Evolutionary conservation across 2,113 vertebrate species (phyloP), one percentile per base, ranked within the genome.

Genomic region (Gobiocypris rarus): DNA sequence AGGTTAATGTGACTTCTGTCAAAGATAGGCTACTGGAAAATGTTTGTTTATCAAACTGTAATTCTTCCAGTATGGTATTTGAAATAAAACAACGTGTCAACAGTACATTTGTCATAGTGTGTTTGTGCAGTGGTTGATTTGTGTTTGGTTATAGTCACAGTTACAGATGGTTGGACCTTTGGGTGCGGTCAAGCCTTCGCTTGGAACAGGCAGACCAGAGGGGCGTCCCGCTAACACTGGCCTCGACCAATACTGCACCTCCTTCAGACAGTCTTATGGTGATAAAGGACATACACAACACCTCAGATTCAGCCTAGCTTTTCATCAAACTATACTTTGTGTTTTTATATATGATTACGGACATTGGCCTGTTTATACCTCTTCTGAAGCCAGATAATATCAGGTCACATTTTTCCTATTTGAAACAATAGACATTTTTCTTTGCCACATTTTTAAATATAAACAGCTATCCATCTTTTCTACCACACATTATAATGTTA

Each of bases 91-190:
- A 43, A 22, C 4, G 1, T 1, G 38, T 71, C 22, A 24, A 24
- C 9, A 4, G 24, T 41, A n/a, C 11, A 43, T 74, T 38, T 81
- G 19, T 58, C 31, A 38, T 67, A 10, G 26, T 63, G 26, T 63
- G 26, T 19, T 31, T 34, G 28, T 41, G 65, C 52, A 54, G 52
- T 54, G 17, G 17, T 17, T 43, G 15, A 6, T 22, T 90, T 89
- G 85, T 91, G 70, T 92, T 91, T 86, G 85, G 90, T 83, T 75
- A 9, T 9, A 78, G 83, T 89, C 87, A 84, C 85, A 89, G 86
- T 89, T 87, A 83, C 86, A 89, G 84, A 91, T 90, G 91, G 84
- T 81, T 86, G 90, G 90, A 79, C 88, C 84, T 22, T 73, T 69
- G 61, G 85, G 67, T 65, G 86, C 26, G 59, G 84, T 82, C 69